A percentile compares a stretch with the other conserved stretches of the same genome.
These are phyloP conservation scores for Forbesichthys papilliferus DNA, from an alignment of 2,113 vertebrate species.

Conservation along the genomic window DNA sequence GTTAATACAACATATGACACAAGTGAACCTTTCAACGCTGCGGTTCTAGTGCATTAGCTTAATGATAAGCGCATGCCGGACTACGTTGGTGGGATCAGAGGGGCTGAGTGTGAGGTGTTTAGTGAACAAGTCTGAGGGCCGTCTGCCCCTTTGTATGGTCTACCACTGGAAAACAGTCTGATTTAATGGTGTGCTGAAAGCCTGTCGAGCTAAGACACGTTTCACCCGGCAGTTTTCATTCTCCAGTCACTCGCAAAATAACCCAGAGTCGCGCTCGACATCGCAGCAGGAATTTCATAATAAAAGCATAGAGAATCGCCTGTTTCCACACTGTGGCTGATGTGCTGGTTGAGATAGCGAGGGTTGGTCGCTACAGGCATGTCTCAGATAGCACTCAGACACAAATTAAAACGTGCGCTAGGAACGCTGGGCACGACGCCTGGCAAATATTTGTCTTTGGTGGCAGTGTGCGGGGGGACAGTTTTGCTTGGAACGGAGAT, in stretches of 20 bases:
- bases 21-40: not conserved
- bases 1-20: constrained; percentile 1
- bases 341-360: constrained; percentile 9
- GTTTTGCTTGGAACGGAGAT: constrained; percentile 26
- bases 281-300: constrained; percentile 9
- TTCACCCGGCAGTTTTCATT: not conserved
- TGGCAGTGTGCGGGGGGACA: not conserved
- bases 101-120: not conserved
- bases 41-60: not conserved
- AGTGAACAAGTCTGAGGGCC: not conserved
- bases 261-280: not conserved
- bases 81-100: not conserved
- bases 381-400: not conserved
- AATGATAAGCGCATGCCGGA: not conserved
- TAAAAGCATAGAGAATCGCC: not conserved
- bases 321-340: constrained; percentile 12
- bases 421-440: constrained; percentile 1
- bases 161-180: not conserved
- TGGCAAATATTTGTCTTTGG: constrained; percentile 10
- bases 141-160: not conserved
- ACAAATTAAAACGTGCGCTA: not conserved
- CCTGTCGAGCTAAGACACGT: not conserved
- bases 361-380: not conserved
- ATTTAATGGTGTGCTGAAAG: constrained; percentile 1
- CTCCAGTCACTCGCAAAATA: not conserved